phyloP scores from a whole-genome alignment of 2,888 invertebrate species.

The Cheilosia variabilis region DNA sequence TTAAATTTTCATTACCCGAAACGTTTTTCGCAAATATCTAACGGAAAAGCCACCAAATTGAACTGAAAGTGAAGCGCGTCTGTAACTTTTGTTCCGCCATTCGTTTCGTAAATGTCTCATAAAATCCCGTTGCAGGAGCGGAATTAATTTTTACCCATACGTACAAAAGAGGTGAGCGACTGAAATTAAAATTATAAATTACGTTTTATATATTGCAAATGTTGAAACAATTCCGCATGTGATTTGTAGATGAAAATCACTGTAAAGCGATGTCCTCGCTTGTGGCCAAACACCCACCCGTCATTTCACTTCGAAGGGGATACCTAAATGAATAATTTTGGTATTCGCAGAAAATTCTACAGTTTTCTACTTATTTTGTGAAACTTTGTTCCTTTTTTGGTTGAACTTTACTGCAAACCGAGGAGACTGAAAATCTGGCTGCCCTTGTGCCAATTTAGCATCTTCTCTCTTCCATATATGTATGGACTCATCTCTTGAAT shows the following conservation, averaged over 20 bases:
- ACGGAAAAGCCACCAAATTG: background rate
- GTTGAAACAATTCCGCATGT: background rate
- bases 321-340: background rate
- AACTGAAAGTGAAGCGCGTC: slow-evolving; percentile 30
- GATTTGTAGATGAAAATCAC: slow-evolving; percentile 37
- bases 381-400: slow-evolving; percentile 28
- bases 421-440: slow-evolving; percentile 39
- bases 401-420: background rate
- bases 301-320: background rate
- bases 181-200: background rate
- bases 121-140: slow-evolving; percentile 65
- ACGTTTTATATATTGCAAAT: background rate
- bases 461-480: background rate
- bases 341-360: background rate
- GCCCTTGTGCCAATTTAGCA: slow-evolving; percentile 57
- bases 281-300: background rate
- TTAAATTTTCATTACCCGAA: background rate
- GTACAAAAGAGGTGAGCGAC: slow-evolving; percentile 30
- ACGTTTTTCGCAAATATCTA: slow-evolving; percentile 1
- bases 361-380: background rate
- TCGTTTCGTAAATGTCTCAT: slow-evolving; percentile 57
- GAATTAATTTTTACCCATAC: slow-evolving; percentile 23
- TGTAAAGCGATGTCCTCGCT: background rate
- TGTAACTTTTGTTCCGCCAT: slow-evolving; percentile 50
- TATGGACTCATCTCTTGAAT: slow-evolving; percentile 32